phyloP scores from a whole-genome alignment of 2,888 invertebrate species.

The Ptychoptera contaminata region DNA sequence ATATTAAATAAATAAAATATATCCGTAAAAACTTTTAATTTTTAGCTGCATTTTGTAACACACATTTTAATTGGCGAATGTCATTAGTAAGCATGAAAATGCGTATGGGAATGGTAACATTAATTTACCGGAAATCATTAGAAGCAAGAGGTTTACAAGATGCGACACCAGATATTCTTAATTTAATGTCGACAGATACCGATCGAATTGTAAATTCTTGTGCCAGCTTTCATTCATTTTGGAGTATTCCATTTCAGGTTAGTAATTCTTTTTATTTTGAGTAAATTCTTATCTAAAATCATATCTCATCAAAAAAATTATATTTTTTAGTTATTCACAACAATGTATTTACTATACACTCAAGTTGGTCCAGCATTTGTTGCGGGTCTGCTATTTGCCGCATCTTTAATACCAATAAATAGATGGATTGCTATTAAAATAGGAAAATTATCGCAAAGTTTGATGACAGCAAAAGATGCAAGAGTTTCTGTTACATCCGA shows the following conservation, averaged over 20 bases:
- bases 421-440: constrained; percentile 79
- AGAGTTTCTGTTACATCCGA: constrained; percentile 80
- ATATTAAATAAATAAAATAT: background rate
- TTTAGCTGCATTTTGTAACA: constrained; percentile 58
- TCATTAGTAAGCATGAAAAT: constrained; percentile 72
- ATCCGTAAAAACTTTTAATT: constrained; percentile 10
- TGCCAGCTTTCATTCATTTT: constrained; percentile 88
- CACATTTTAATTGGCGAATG: constrained; percentile 84
- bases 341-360: constrained; percentile 65
- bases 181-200: constrained; percentile 93
- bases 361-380: constrained; percentile 86
- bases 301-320: background rate
- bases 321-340: constrained; percentile 52
- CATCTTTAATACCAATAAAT: constrained; percentile 85
- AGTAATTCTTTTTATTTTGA: constrained; percentile 29
- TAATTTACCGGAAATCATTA: constrained; percentile 50
- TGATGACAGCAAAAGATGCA: constrained; percentile 85
- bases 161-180: constrained; percentile 74
- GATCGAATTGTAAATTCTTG: constrained; percentile 92
- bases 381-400: constrained; percentile 73
- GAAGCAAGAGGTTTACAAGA: constrained; percentile 30
- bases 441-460: constrained; percentile 61
- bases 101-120: constrained; percentile 67
- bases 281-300: background rate
- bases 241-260: constrained; percentile 95